These are phyloP conservation scores for Clarias fuscus DNA, from an alignment of 2,797 vertebrate species.

Conservation along the genomic window DNA sequence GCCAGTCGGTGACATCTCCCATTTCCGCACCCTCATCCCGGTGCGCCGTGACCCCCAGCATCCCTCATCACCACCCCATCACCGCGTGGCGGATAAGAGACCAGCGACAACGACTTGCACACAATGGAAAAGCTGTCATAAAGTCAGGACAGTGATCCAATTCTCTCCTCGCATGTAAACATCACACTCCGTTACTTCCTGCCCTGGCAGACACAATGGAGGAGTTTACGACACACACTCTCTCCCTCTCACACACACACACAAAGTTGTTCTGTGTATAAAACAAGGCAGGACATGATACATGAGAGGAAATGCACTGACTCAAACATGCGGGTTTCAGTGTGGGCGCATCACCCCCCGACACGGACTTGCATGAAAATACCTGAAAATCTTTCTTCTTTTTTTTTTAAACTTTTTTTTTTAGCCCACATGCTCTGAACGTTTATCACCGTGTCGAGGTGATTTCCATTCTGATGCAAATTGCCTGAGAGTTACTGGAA, in stretches of 20 bases:
- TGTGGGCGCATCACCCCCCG: background rate
- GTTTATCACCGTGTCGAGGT: background rate
- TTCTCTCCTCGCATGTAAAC: slow-evolving; percentile 64
- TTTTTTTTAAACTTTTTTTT: background rate
- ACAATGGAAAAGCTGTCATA: slow-evolving; percentile 62
- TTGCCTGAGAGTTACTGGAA: background rate
- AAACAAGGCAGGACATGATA: background rate
- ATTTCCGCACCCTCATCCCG: slow-evolving; percentile 48
- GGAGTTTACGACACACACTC: slow-evolving; percentile 3
- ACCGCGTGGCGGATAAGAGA: slow-evolving; percentile 48
- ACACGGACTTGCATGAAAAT: background rate
- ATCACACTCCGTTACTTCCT: slow-evolving; percentile 62
- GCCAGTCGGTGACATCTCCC: slow-evolving; percentile 65
- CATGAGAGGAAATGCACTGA: background rate
- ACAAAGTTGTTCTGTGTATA: slow-evolving; percentile 21
- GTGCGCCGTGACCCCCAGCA: slow-evolving; percentile 13
- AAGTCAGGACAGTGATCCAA: slow-evolving; percentile 63
- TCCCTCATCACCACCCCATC: background rate
- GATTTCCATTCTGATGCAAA: slow-evolving; percentile 39
- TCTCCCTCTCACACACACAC: slow-evolving; percentile 5
- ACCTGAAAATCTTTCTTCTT: background rate
- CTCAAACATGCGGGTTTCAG: background rate
- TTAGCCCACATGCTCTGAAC: background rate
- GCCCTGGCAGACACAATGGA: slow-evolving; percentile 37
- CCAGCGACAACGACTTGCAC: slow-evolving; percentile 53